A percentile compares a stretch with the other conserved stretches of the same genome.
These are phyloP conservation scores for Nasalis larvatus DNA, from an alignment of 2,113 vertebrate species.

Conservation along the genomic window DNA sequence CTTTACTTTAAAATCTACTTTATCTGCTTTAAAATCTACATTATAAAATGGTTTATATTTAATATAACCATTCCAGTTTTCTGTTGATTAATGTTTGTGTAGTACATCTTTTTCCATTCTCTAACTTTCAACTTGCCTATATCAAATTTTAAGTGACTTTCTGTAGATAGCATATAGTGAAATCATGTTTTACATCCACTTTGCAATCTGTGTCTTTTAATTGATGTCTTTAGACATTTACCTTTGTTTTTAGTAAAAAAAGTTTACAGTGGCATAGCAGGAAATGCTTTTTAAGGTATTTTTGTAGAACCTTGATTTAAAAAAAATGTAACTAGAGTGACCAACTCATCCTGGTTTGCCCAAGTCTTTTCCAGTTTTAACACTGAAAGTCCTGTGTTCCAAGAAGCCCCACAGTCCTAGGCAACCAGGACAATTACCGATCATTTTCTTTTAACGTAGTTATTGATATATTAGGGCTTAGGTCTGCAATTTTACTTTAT, in stretches of 20 bases:
- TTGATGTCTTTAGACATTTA: neutral
- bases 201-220: neutral
- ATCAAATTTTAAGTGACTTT: neutral
- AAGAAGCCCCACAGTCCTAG: neutral
- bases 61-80: neutral
- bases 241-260: neutral
- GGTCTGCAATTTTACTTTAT: neutral
- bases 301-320: neutral
- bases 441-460: neutral
- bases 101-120: neutral
- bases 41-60: neutral
- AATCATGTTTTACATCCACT: neutral
- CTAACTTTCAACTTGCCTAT: neutral
- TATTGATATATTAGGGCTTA: neutral
- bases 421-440: neutral
- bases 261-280: neutral
- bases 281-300: neutral
- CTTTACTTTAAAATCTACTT: neutral
- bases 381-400: neutral
- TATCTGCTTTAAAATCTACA: neutral
- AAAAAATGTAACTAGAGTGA: neutral
- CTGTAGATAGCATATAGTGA: neutral
- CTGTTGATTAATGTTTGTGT: neutral
- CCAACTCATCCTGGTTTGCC: neutral
- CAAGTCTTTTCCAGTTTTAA: neutral